Conservation (phyloP, 2,113 vertebrate genomes). For the Oriolus oriolus region DNA sequence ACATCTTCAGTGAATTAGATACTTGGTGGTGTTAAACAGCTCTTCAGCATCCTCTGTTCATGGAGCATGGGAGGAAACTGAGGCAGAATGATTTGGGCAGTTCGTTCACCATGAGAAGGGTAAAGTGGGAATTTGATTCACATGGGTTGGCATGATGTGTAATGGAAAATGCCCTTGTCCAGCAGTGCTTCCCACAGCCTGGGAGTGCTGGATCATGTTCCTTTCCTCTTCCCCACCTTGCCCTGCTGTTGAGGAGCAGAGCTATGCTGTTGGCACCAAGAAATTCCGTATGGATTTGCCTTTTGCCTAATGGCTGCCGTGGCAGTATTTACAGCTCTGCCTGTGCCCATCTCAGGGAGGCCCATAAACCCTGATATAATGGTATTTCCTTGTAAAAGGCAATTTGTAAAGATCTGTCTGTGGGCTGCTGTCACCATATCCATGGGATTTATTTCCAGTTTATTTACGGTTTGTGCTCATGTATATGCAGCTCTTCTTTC, state of each 20-base stretch:
- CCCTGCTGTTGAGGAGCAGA: background rate
- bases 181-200: background rate
- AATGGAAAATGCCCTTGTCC: background rate
- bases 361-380: constrained; percentile 3
- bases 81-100: background rate
- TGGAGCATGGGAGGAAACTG: background rate
- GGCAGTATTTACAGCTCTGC: background rate
- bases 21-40: background rate
- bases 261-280: background rate
- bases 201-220: fast-evolving
- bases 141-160: fast-evolving
- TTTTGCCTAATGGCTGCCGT: background rate
- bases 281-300: background rate
- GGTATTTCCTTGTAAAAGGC: constrained; percentile 44
- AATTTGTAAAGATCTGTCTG: constrained; percentile 32
- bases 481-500: background rate
- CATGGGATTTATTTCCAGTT: constrained; percentile 4
- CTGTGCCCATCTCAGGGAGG: background rate
- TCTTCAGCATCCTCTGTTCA: background rate
- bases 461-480: background rate
- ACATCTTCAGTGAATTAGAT: background rate
- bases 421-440: constrained; percentile 19
- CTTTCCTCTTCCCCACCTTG: fast-evolving
- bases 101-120: fast-evolving
- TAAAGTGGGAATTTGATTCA: fast-evolving